Evolutionary conservation across 2,113 vertebrate genomes (phyloP).

Genomic region (Polyodon spathula): DNA sequence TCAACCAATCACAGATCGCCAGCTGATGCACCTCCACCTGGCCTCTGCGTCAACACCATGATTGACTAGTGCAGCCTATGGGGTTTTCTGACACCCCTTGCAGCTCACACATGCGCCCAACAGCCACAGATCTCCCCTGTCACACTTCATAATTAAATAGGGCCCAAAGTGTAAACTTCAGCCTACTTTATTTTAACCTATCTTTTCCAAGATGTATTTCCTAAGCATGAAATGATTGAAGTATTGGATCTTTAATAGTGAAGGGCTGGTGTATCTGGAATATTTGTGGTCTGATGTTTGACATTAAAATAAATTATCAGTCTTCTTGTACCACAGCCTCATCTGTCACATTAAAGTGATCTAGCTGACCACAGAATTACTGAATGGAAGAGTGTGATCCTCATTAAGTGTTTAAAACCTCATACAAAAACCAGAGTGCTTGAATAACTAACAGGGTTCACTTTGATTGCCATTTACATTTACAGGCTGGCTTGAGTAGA

Average conservation of each 20-base stretch:
- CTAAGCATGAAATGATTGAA: not conserved
- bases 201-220: too few relatives aligned
- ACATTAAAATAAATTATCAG: slow-evolving; percentile 38
- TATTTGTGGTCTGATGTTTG: slow-evolving; percentile 36
- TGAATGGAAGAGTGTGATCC: slow-evolving; percentile 33
- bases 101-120: too few relatives aligned
- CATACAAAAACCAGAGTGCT: slow-evolving; percentile 25
- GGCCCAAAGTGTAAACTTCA: too few relatives aligned
- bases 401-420: slow-evolving; percentile 40
- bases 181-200: too few relatives aligned
- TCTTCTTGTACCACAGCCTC: slow-evolving; percentile 35
- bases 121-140: too few relatives aligned
- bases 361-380: slow-evolving; percentile 51
- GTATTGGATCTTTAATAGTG: not conserved
- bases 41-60: too few relatives aligned
- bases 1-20: too few relatives aligned
- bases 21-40: too few relatives aligned
- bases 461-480: not conserved
- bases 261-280: not conserved
- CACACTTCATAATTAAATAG: too few relatives aligned
- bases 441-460: slow-evolving; percentile 42
- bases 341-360: slow-evolving; percentile 45
- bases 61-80: too few relatives aligned
- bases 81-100: too few relatives aligned
- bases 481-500: not conserved